These are phyloP conservation scores for Synaphobranchus kaupii DNA, from an alignment of 2,797 vertebrate species.

Conservation along the genomic window DNA sequence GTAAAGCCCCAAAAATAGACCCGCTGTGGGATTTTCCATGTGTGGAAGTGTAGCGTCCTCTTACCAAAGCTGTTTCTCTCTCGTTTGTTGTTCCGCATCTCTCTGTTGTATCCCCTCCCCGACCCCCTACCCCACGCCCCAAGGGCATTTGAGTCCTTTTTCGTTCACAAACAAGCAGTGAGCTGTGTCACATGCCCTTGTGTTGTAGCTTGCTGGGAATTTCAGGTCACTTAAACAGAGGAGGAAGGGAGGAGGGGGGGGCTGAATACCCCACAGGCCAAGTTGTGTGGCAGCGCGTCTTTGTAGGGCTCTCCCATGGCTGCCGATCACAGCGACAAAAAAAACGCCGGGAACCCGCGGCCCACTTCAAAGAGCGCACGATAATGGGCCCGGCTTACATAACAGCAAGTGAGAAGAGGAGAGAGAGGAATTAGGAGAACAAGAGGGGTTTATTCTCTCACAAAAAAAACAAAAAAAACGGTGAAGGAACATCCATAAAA, in stretches of 20 bases:
- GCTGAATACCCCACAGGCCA: not conserved
- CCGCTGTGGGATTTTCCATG: not conserved
- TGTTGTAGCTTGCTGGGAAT: conserved; percentile 19
- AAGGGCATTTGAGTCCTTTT: not conserved
- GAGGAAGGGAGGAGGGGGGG: not conserved
- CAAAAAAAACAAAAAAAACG: not conserved
- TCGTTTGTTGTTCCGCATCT: not conserved
- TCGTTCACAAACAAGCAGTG: conserved; percentile 14
- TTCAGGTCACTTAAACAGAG: not conserved
- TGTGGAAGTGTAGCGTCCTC: conserved; percentile 13
- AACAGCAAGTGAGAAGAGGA: conserved; percentile 4
- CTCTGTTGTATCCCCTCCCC: not conserved
- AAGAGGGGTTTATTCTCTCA: conserved; percentile 10
- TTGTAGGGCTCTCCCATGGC: conserved; percentile 5
- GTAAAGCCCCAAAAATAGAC: conserved; percentile 1
- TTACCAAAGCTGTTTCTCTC: not conserved
- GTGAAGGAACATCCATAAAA: conserved; percentile 8
- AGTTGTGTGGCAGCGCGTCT: not conserved
- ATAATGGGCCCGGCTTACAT: conserved; percentile 12
- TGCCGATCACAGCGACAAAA: not conserved
- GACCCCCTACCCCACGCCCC: not conserved
- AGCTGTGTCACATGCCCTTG: not conserved
- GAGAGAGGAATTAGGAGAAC: conserved; percentile 18
- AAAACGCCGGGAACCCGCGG: not conserved
- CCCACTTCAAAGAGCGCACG: not conserved